These are phyloP conservation scores for Gorsachius goisagi DNA, from an alignment of 2,113 vertebrate species.

Conservation along the genomic window DNA sequence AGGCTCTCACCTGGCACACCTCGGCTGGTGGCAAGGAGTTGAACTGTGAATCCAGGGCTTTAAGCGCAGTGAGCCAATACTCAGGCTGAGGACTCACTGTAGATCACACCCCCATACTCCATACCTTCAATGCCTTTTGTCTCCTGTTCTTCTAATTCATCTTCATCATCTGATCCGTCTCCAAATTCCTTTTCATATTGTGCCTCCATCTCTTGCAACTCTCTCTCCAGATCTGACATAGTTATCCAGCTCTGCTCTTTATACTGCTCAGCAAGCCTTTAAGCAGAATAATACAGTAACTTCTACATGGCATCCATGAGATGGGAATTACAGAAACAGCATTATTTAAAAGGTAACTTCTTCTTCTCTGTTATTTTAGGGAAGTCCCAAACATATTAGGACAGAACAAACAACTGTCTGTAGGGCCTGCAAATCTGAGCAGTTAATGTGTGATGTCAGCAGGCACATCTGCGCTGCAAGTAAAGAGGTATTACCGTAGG, in stretches of 20 bases:
- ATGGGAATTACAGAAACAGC: background rate
- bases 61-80: background rate
- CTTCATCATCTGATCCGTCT: constrained; percentile 81
- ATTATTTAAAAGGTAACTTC: background rate
- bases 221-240: constrained; percentile 90
- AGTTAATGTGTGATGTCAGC: background rate
- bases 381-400: background rate
- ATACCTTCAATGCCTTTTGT: constrained; percentile 57
- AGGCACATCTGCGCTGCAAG: background rate
- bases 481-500: fast-evolving
- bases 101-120: background rate
- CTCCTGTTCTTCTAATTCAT: constrained; percentile 66
- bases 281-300: background rate
- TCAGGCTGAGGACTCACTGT: fast-evolving
- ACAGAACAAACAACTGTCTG: background rate
- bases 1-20: background rate
- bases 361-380: background rate
- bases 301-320: background rate
- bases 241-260: constrained; percentile 95
- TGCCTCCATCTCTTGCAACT: constrained; percentile 93
- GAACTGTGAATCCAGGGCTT: background rate
- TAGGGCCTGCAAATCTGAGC: background rate
- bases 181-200: constrained; percentile 91
- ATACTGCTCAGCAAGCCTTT: constrained; percentile 89
- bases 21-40: background rate